Evolutionary conservation across 2,797 vertebrate species (phyloP).

Genomic region (Nannoperca australis): DNA sequence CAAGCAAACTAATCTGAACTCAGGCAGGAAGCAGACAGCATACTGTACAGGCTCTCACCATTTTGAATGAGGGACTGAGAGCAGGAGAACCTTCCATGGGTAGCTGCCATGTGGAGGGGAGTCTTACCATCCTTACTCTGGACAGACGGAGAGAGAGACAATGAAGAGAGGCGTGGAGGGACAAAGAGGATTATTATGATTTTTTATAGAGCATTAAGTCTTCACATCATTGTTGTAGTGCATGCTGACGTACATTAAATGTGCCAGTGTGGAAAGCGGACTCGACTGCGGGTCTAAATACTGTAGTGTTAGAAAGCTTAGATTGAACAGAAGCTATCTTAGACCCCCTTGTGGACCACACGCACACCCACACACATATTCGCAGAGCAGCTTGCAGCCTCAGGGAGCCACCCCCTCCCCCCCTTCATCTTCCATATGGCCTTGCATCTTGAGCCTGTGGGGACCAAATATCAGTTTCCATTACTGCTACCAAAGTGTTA

Average conservation of each 20-base stretch:
- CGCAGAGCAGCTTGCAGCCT: slow-evolving; percentile 75
- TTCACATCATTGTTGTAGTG: background rate
- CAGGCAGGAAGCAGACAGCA: slow-evolving; percentile 6
- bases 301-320: slow-evolving; percentile 26
- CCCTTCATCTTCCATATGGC: slow-evolving; percentile 70
- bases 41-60: slow-evolving; percentile 82
- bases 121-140: slow-evolving; percentile 99
- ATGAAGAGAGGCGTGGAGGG: background rate
- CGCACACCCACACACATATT: slow-evolving; percentile 53
- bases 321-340: slow-evolving; percentile 33
- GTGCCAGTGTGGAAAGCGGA: background rate
- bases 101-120: slow-evolving; percentile 96
- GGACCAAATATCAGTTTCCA: slow-evolving; percentile 68
- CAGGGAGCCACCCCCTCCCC: slow-evolving; percentile 52
- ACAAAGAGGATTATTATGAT: background rate
- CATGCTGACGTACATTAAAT: background rate
- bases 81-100: slow-evolving; percentile 97
- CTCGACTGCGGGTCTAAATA: slow-evolving; percentile 4
- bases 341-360: slow-evolving; percentile 24
- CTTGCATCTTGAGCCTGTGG: slow-evolving; percentile 63
- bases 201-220: background rate
- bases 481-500: slow-evolving; percentile 61
- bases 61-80: slow-evolving; percentile 98
- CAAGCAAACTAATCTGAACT: slow-evolving; percentile 8
- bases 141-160: slow-evolving; percentile 34